Base-by-base conservation (phyloP, 2,113 vertebrate genomes). In the Caranx melampygus region DNA sequence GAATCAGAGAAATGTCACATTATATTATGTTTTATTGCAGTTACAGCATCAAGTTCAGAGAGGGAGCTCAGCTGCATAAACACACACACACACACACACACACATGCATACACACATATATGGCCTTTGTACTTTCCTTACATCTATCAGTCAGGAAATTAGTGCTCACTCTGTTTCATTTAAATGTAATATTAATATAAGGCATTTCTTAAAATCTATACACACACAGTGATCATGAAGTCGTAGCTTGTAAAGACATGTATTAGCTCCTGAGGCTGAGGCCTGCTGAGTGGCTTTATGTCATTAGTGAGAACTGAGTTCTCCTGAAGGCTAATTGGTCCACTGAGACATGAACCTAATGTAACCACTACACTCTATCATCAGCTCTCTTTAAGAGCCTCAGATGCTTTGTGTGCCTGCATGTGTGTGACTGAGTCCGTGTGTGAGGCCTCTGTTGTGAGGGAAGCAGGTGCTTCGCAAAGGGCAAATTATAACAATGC, bases 1-100 rank as follows among this genome's bases (percentile, higher is more conserved):
- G 88, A 79, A 40, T 52, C 79, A 68, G 15, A 42, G 11, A 80
- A 35, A 85, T 78, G 76, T 83, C 80, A 61, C 47, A n/a, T 72
- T 6, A 13, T 8, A 65, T 87, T 66, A 75, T 18, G 10, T 14
- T 26, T 54, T 35, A 37, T 18, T 35, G 44, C 42, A 71, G 63
- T 33, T 60, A 21, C 33, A 52, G 44, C 74, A 57, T 80, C 60
- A 60, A 51, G 20, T 26, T 49, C 52, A 26, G 59, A 20, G 18
- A 33, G 37, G 52, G 62, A 78, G 58, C 37, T 12, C 71, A 55
- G n/a, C 76, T 26, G 26, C 26, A 26, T 26, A 26, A 26, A 26
- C 26, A 26, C 26, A 26, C 26, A 26, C 26, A 26, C 26, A 26
- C 26, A 26, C 26, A 26, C 26, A 26, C 26, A 26, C 26, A 26